phyloP scores from a whole-genome alignment of 2,113 vertebrate genomes.

The Vimba vimba region DNA sequence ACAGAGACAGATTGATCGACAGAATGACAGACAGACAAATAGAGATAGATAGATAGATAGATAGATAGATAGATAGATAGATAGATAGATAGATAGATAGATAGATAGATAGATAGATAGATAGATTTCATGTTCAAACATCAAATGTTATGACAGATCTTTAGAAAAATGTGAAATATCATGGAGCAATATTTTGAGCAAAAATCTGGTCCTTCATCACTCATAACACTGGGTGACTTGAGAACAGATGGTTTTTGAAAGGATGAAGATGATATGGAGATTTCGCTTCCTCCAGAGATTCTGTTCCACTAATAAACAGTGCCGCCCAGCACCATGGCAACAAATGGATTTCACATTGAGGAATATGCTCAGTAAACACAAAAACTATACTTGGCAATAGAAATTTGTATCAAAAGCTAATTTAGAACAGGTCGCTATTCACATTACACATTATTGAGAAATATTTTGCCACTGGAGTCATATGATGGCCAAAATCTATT shows the following conservation, averaged over 20 bases:
- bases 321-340: not conserved
- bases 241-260: constrained; percentile 24
- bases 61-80: too few species aligned
- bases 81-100: too few species aligned
- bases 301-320: not conserved
- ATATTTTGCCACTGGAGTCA: not conserved
- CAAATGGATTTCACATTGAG: constrained; percentile 19
- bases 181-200: not conserved
- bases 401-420: not conserved
- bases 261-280: not conserved
- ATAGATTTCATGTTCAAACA: too few species aligned
- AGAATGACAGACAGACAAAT: too few species aligned
- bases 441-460: not conserved
- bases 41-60: too few species aligned
- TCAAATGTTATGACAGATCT: not conserved
- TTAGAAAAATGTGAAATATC: not conserved
- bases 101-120: too few species aligned
- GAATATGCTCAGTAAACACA: not conserved
- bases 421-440: not conserved
- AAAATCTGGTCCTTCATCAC: not conserved
- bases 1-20: rapidly evolving
- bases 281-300: not conserved
- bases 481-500: not conserved
- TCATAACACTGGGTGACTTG: not conserved
- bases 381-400: not conserved